Percentiles rank a stretch among this genome's conserved stretches.
phyloP scores from a whole-genome alignment of 2,113 vertebrate species.

The Aptenodytes forsteri region DNA sequence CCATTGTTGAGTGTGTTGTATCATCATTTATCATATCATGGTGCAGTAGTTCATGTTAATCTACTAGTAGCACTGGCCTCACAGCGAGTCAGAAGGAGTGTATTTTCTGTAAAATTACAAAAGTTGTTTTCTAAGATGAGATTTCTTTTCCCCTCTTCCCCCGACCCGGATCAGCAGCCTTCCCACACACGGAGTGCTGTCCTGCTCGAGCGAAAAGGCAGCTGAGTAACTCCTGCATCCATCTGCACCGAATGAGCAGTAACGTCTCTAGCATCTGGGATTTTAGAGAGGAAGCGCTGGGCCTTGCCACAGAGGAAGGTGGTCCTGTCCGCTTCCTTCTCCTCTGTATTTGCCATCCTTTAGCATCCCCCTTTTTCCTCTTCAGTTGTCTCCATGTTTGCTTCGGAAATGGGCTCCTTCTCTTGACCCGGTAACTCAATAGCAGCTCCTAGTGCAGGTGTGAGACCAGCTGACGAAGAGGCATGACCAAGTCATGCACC shows the following conservation, averaged over 20 bases:
- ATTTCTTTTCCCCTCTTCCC: neutral
- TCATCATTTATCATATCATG: neutral
- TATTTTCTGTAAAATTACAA: neutral
- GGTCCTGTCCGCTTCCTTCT: constrained; percentile 1
- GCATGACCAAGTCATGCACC: neutral
- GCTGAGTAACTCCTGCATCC: constrained; percentile 75
- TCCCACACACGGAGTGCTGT: constrained; percentile 65
- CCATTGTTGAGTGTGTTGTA: neutral
- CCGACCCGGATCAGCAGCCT: constrained; percentile 33
- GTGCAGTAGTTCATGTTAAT: neutral
- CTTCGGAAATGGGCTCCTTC: neutral
- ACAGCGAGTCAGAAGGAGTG: neutral
- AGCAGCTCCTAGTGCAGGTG: neutral
- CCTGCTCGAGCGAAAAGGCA: constrained; percentile 68
- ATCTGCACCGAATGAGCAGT: constrained; percentile 69
- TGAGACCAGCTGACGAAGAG: neutral
- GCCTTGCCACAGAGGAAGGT: constrained; percentile 74
- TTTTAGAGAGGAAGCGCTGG: constrained; percentile 74
- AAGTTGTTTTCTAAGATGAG: neutral
- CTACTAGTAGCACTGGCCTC: neutral
- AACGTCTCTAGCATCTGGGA: constrained; percentile 75
- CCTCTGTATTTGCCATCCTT: neutral
- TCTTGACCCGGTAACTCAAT: neutral
- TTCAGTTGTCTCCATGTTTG: neutral
- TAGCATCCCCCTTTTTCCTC: neutral